Conservation (phyloP, 1,140 invertebrate genomes). For the Bombus breviceps region DNA sequence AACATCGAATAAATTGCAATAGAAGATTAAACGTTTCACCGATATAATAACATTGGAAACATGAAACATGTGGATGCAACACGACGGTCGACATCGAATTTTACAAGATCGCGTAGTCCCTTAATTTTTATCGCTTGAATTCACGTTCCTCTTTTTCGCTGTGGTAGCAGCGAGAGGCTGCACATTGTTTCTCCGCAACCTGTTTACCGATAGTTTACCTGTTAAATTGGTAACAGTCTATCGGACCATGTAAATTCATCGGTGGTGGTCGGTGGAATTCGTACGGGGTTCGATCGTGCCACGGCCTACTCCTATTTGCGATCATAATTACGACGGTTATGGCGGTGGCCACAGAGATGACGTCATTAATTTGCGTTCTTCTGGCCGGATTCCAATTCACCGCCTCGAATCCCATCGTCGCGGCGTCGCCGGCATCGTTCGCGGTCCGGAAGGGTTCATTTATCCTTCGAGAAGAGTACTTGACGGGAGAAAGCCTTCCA, state of each 20-base stretch:
- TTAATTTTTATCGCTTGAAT: not conserved
- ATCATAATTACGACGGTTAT: conserved; percentile 33
- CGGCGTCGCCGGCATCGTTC: not conserved
- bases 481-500: not conserved
- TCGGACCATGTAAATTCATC: conserved; percentile 10
- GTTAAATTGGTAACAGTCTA: conserved; percentile 9
- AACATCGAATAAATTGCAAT: not conserved
- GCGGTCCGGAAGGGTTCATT: conserved; percentile 32
- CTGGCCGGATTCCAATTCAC: conserved; percentile 45
- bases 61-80: too few species aligned
- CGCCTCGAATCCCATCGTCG: conserved; percentile 39
- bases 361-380: conserved; percentile 48
- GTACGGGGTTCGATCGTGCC: not conserved
- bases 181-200: not conserved
- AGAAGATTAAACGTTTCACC: not conserved
- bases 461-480: conserved; percentile 14
- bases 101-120: not conserved
- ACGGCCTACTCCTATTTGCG: conserved; percentile 18
- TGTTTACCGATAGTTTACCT: conserved; percentile 31
- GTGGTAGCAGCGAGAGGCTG: too few species aligned
- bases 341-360: conserved; percentile 19
- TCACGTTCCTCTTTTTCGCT: not conserved
- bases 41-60: not conserved
- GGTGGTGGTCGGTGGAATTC: not conserved
- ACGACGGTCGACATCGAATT: too few species aligned